Base-by-base conservation (phyloP, 2,113 vertebrate genomes). In the Colistium nudipinnis region DNA sequence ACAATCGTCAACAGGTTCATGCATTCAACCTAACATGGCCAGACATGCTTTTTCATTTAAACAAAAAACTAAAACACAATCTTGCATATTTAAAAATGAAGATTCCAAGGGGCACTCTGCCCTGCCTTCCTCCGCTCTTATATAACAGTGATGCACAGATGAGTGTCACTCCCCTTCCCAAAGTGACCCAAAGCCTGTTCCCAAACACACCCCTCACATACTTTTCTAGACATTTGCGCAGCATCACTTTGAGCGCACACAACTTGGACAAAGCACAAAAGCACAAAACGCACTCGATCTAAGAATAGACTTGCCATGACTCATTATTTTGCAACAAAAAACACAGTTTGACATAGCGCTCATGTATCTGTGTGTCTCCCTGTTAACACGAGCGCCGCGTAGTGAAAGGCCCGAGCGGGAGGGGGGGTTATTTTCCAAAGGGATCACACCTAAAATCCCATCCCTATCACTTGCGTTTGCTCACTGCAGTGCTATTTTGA, bases 321-420 rank as follows among this genome's bases (percentile, higher is more conserved):
- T 91, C 88, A 92, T 86, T 87, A 85, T 88, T 87, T 86, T 85
- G 81, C 84, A 93, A 87, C 87, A 84, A 86, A 85, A 88, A 48
- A 25, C 69, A 72, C n/a, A n/a, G 78, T 84, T 85, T 71, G 75
- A 84, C 74, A 72, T 71, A 53, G 76, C 64, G 71, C 55, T 61
- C 28, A n/a, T 87, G 63, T 65, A 28, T 59, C 54, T 59, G 25
- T 73, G 59, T 74, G 48, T 25, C 22, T 74, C 25, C 25, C 14
- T 61, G 51, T 69, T 77, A 28, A 44, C 53, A 30, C 27, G 49
- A 47, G 31, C 12, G 17, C 76, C 62, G 31, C 41, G 39, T 57
- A 39, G 31, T 60, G 44, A 48, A 33, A 12, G 31, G 35, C 16
- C 17, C 31, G n/a, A n/a, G n/a, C 70, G 49, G 20, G 63, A 57